Base-by-base conservation (phyloP, 2,888 invertebrate species). In the Lepidochrysops patricia region DNA sequence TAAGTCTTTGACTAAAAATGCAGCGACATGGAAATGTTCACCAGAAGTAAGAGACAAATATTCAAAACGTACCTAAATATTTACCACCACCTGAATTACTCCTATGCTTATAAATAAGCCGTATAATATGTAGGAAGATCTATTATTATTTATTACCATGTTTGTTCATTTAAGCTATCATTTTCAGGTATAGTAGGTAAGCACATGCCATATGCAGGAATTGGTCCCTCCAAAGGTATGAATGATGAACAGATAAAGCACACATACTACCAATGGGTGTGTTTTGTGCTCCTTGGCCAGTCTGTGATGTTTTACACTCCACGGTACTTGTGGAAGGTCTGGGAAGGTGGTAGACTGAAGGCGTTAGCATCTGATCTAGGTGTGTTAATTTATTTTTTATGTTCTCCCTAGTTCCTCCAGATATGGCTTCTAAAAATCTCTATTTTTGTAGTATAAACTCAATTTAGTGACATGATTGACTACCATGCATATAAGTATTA, bases 181-280 rank as follows among this genome's bases (percentile, higher is more conserved):
- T 49, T 66, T 69, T 23, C 64, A 76, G 92, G 91, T 32, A 68
- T 82, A 49, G 89, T 90, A 69, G 91, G 91, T 25, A 77, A 74
- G 63, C 72, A 85, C 68, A 80, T 90, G 65, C 86, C 90, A 0
- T 90, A 90, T 67, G 78, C 83, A 2, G 91, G 91, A 68, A 90
- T 90, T 49, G 92, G 89, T 34, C 90, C 77, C 37, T 70, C 68
- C 4, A 70, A 67, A 19, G 73, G 73, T 0, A 75, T 79, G 35
- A 82, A 91, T 62, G 89, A 91, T 67, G 90, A 91, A 63, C 75
- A 81, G 56, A 86, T 91, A 64, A 86, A 87, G 66, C 92, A 93
- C 67, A 88, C 89, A 48, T 93, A 93, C 75, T 94, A 94, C 77
- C 94, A 94, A 70, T 94, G 94, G 94, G 93, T 94, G 6, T 93